Percentiles rank a stretch among this genome's conserved stretches.
phyloP scores from a whole-genome alignment of 2,888 invertebrate genomes.

The Lycocerus yunnanus region DNA sequence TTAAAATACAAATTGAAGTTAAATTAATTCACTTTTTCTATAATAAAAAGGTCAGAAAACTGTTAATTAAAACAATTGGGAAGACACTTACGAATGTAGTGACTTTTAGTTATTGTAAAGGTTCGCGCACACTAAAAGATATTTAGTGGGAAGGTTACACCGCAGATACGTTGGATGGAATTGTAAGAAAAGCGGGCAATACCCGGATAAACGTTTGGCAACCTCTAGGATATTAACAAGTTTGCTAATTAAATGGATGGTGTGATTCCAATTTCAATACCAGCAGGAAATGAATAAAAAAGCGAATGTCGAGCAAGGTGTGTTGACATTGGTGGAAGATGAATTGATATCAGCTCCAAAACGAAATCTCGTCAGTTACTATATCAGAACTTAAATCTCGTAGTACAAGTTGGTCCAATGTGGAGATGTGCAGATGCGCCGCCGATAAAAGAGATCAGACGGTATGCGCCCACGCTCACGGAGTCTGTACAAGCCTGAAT shows the following conservation, averaged over 20 bases:
- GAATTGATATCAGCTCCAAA: neutral
- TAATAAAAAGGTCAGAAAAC: neutral
- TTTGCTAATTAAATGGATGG: neutral
- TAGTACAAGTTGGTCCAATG: conserved; percentile 32
- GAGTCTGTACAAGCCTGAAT: conserved; percentile 36
- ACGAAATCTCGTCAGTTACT: conserved; percentile 15
- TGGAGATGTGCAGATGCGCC: conserved; percentile 37
- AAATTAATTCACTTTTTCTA: neutral
- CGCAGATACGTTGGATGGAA: no score
- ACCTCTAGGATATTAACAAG: neutral
- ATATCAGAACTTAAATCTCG: conserved; percentile 25
- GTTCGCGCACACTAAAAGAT: neutral
- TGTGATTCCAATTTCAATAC: neutral
- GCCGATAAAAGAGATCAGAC: conserved; percentile 42
- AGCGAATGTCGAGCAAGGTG: neutral
- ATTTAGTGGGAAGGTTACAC: neutral
- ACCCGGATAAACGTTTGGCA: neutral
- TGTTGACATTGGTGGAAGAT: neutral
- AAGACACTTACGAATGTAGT: neutral
- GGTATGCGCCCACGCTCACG: conserved; percentile 39
- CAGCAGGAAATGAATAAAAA: neutral
- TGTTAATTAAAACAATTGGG: neutral
- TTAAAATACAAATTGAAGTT: neutral
- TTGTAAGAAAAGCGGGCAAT: no score
- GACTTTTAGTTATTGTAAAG: no score